Evolutionary conservation across 2,888 invertebrate genomes (phyloP).

Genomic region (Tanypteryx hageni): DNA sequence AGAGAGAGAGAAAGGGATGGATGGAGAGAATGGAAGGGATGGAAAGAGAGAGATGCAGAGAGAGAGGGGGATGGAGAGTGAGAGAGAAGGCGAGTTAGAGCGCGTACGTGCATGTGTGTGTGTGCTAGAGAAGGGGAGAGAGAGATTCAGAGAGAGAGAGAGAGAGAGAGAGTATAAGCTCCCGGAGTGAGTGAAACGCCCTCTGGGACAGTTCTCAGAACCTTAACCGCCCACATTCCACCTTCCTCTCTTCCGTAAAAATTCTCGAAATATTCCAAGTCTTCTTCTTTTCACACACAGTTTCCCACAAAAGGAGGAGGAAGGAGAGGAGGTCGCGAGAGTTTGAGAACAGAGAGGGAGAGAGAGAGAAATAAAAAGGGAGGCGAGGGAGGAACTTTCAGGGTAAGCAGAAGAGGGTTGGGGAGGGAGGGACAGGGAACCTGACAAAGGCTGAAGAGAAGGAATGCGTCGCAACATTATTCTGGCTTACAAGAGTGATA

Average conservation of each 20-base stretch:
- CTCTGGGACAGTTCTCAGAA: slow-evolving; percentile 32
- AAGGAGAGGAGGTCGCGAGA: neutral
- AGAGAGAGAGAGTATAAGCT: slow-evolving; percentile 65
- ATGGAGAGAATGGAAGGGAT: slow-evolving; percentile 68
- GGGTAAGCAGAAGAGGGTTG: no score
- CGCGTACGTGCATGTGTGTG: no score
- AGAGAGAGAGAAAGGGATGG: slow-evolving; percentile 65
- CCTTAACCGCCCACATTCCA: slow-evolving; percentile 22
- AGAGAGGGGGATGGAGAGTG: slow-evolving; percentile 68
- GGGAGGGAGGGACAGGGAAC: neutral
- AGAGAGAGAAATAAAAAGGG: neutral
- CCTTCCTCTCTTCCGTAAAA: neutral
- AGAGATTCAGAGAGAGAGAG: slow-evolving; percentile 65
- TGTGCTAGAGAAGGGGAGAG: slow-evolving; percentile 23
- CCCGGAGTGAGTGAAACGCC: slow-evolving; percentile 66
- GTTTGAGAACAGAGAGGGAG: neutral
- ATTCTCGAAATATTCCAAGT: slow-evolving; percentile 13
- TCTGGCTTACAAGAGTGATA: slow-evolving; percentile 24
- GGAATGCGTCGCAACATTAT: slow-evolving; percentile 35
- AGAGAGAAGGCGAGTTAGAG: no score
- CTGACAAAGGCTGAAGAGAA: neutral
- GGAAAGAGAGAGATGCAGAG: slow-evolving; percentile 64
- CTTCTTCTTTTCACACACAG: slow-evolving; percentile 21
- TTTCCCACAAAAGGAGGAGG: slow-evolving; percentile 18
- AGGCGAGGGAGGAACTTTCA: no score